These are phyloP conservation scores for Dryas iulia DNA, from an alignment of 1,140 invertebrate species.

Conservation along the genomic window DNA sequence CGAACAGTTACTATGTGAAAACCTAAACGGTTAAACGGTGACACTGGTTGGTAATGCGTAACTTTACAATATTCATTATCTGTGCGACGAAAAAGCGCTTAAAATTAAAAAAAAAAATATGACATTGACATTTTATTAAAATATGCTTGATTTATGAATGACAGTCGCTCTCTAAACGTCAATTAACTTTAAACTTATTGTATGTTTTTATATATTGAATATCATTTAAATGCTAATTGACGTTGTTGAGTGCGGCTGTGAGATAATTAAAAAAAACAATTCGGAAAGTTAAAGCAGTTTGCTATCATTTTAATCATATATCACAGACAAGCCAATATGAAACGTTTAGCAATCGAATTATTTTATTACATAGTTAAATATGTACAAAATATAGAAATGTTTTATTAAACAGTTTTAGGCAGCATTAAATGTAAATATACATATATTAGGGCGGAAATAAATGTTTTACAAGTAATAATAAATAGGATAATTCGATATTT, in stretches of 20 bases:
- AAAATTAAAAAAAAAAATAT: slow-evolving; percentile 21
- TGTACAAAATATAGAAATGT: slow-evolving; percentile 38
- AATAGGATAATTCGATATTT: neutral
- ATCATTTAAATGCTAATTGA: neutral
- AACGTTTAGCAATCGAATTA: slow-evolving; percentile 55
- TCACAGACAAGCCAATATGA: slow-evolving; percentile 75
- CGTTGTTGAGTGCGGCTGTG: neutral
- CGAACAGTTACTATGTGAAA: slow-evolving; percentile 34
- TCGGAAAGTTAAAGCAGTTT: slow-evolving; percentile 29
- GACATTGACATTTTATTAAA: slow-evolving; percentile 9
- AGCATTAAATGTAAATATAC: slow-evolving; percentile 24
- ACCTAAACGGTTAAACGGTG: slow-evolving; percentile 20
- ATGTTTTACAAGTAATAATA: neutral
- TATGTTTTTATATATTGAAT: neutral
- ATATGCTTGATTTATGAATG: slow-evolving; percentile 2
- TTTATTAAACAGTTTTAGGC: slow-evolving; percentile 26
- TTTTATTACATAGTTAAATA: slow-evolving; percentile 34
- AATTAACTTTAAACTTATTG: neutral
- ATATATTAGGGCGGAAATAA: slow-evolving; percentile 10
- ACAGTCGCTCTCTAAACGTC: neutral
- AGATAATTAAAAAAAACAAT: slow-evolving; percentile 9
- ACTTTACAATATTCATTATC: slow-evolving; percentile 36
- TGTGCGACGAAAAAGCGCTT: slow-evolving; percentile 38
- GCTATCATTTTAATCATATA: slow-evolving; percentile 64
- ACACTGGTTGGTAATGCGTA: slow-evolving; percentile 20